These are phyloP conservation scores for Ivindomyrus marchei DNA, from an alignment of 2,113 vertebrate genomes.

Conservation along the genomic window DNA sequence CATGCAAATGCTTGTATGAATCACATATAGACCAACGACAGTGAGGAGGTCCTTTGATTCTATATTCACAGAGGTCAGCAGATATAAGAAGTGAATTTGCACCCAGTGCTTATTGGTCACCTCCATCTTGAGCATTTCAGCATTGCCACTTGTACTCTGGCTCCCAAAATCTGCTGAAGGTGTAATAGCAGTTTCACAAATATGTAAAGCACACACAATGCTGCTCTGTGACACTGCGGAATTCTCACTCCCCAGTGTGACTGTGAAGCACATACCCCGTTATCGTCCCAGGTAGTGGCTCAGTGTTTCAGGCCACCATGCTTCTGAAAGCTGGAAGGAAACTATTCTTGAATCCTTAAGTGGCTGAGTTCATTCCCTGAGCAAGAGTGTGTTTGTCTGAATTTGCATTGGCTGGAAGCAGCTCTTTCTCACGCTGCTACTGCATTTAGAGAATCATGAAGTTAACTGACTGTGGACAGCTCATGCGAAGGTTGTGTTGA, in stretches of 20 bases:
- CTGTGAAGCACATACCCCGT: not conserved
- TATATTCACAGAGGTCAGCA: not conserved
- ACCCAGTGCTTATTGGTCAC: not conserved
- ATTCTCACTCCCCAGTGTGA: not conserved
- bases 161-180: not conserved
- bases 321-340: not conserved
- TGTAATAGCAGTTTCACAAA: not conserved
- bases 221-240: not conserved
- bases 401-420: not conserved
- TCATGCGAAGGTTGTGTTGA: not conserved
- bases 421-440: not conserved
- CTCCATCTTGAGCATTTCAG: not conserved
- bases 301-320: not conserved
- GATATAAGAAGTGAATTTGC: not conserved
- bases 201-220: not conserved
- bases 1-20: not conserved
- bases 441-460: not conserved
- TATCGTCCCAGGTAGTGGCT: not conserved
- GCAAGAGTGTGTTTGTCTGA: not conserved
- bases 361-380: not conserved
- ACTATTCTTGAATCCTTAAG: not conserved
- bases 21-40: not conserved
- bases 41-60: not conserved
- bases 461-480: not conserved
- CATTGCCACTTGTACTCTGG: not conserved